These are phyloP conservation scores for Danaus chrysippus DNA, from an alignment of 2,888 invertebrate species.

Conservation along the genomic window DNA sequence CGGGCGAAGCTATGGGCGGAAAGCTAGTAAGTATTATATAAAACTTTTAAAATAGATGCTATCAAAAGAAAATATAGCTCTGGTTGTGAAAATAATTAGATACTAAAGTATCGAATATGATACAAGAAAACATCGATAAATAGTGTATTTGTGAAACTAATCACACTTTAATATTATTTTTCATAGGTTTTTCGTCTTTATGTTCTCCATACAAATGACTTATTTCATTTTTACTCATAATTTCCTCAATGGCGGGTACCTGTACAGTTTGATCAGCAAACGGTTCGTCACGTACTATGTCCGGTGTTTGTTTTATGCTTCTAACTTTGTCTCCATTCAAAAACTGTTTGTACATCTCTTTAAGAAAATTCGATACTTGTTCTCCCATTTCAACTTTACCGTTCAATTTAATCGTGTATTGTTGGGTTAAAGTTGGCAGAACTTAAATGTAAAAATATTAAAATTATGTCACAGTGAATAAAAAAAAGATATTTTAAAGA, in stretches of 20 bases:
- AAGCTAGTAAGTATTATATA: no score
- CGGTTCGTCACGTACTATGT: neutral
- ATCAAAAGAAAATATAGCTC: no score
- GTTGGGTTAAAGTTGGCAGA: conserved; percentile 19
- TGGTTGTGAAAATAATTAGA: no score
- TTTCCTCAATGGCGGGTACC: conserved; percentile 17
- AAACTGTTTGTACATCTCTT: conserved; percentile 15
- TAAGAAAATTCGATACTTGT: conserved; percentile 20
- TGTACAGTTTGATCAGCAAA: neutral
- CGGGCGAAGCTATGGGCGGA: no score
- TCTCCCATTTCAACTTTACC: conserved; percentile 30
- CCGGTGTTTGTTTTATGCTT: no score
- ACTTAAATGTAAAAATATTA: conserved; percentile 17
- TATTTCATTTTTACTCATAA: conserved; percentile 21
- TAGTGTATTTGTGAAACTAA: neutral
- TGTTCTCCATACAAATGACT: conserved; percentile 21
- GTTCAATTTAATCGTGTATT: conserved; percentile 26
- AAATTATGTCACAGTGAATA: neutral
- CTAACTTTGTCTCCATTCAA: neutral
- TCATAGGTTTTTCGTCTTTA: conserved; percentile 9
- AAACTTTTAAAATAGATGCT: no score
- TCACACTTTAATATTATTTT: conserved; percentile 20
- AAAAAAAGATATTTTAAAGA: no score
- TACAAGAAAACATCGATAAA: no score
- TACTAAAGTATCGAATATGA: no score